Base-by-base conservation (phyloP, 1,140 invertebrate species). In the Scaptomyza hsui region DNA sequence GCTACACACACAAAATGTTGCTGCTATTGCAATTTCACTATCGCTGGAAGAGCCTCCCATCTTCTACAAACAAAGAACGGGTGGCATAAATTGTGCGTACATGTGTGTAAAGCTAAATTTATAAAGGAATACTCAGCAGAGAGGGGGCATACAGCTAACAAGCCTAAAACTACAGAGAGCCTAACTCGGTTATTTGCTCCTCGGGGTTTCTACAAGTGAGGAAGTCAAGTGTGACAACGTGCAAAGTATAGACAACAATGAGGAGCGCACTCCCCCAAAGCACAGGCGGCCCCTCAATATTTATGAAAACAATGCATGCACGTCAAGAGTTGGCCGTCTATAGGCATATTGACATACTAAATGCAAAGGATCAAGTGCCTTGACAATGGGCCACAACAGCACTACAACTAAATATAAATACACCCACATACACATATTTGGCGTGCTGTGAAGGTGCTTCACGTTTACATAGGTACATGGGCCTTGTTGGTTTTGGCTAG, bases 311-410 rank as follows among this genome's bases (percentile, higher is more conserved):
- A 85, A 85, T 85, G 69, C 81, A 86, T 67, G 81, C 77, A 65
- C 80, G 73, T 61, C 81, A 76, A 76, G 74, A 53, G 65, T 49
- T 57, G 52, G 48, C 56, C 63, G 68, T 56, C 26, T 57, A 71
- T 78, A 69, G 72, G 47, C 75, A 60, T 86, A 85, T 85, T 86
- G 80, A 86, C 81, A 86, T 56, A 85, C 80, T 86, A 64, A 79
- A 80, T 69, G 64, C 80, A 85, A 62, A 67, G 81, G 61, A 85
- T 85, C 81, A 85, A 85, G 81, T 77, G 69, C 32, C 62, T 42
- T 53, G 37, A 67, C 80, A 76, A 79, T 56, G 39, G 63, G 65
- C 72, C 62, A 42, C 60, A 72, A 29, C 62, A 37, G 21, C 64
- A 47, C 32, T 56, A 52, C 45, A 64, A 47, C 59, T 63, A 83